A percentile compares a stretch with the other conserved stretches of the same genome.
These are phyloP conservation scores for Agonopterix arenella DNA, from an alignment of 2,888 invertebrate genomes.

Conservation along the genomic window DNA sequence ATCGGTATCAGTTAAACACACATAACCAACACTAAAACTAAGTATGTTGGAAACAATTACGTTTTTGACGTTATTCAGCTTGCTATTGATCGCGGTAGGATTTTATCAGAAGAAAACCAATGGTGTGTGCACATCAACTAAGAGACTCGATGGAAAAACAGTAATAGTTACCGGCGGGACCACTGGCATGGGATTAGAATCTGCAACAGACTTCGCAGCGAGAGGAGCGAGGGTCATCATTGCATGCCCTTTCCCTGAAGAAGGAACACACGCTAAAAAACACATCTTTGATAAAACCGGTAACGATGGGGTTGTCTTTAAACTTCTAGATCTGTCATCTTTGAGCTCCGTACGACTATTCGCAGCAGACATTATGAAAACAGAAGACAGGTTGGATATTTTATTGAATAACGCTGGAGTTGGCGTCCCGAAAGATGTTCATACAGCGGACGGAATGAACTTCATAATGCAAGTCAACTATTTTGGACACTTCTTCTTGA, in stretches of 20 bases:
- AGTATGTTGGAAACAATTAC: too few species aligned
- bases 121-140: constrained; percentile 12
- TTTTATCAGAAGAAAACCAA: constrained; percentile 14
- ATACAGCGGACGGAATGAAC: constrained; percentile 86
- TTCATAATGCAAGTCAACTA: constrained; percentile 91
- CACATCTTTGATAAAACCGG: constrained; percentile 76
- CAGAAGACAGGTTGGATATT: constrained; percentile 81
- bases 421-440: constrained; percentile 68
- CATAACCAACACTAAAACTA: too few species aligned
- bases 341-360: constrained; percentile 84
- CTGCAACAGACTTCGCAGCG: constrained; percentile 14
- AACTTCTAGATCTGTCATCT: constrained; percentile 82
- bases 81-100: neutral
- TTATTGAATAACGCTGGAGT: constrained; percentile 89
- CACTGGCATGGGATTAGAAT: constrained; percentile 16
- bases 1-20: neutral
- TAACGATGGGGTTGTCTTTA: constrained; percentile 79
- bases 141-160: constrained; percentile 13
- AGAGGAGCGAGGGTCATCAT: constrained; percentile 17
- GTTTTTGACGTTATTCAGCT: neutral
- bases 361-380: constrained; percentile 81
- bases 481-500: constrained; percentile 90
- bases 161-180: constrained; percentile 18
- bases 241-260: constrained; percentile 14
- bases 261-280: constrained; percentile 44